A percentile compares a stretch with the other conserved stretches of the same genome.
Conservation (phyloP, 2,113 vertebrate genomes). For the Tonatia bakeri region DNA sequence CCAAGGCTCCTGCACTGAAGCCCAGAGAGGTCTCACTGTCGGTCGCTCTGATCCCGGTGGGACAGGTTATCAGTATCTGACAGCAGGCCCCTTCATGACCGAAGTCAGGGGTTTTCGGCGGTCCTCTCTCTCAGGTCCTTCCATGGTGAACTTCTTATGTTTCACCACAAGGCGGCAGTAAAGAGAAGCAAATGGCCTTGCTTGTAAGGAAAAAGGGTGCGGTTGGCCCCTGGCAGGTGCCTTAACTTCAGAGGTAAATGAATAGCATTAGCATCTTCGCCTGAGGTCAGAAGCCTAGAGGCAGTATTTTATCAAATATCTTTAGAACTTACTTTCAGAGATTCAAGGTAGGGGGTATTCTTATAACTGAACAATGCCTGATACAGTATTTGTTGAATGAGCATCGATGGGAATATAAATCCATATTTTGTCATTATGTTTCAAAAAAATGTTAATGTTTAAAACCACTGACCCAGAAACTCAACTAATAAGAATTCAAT, state of each 20-base stretch:
- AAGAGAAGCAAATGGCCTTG: not conserved
- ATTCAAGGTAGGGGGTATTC: not conserved
- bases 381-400: not conserved
- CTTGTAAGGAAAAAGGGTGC: not conserved
- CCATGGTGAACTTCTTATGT: not conserved
- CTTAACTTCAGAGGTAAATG: not conserved
- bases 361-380: not conserved
- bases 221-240: accelerated
- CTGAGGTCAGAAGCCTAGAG: not conserved
- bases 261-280: accelerated
- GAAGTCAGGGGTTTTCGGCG: accelerated
- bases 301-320: not conserved
- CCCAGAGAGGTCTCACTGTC: not conserved
- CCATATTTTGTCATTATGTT: not conserved
- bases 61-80: not conserved
- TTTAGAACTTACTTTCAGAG: not conserved
- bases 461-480: not conserved
- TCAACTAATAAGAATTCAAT: not conserved
- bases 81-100: not conserved
- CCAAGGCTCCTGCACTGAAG: not conserved
- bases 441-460: not conserved
- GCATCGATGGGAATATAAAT: not conserved
- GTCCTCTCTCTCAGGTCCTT: too few species aligned
- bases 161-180: constrained; percentile 23
- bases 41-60: not conserved